A percentile compares a stretch with the other conserved stretches of the same genome.
phyloP scores from a whole-genome alignment of 2,797 vertebrate species.

The Neopelma chrysocephalum region DNA sequence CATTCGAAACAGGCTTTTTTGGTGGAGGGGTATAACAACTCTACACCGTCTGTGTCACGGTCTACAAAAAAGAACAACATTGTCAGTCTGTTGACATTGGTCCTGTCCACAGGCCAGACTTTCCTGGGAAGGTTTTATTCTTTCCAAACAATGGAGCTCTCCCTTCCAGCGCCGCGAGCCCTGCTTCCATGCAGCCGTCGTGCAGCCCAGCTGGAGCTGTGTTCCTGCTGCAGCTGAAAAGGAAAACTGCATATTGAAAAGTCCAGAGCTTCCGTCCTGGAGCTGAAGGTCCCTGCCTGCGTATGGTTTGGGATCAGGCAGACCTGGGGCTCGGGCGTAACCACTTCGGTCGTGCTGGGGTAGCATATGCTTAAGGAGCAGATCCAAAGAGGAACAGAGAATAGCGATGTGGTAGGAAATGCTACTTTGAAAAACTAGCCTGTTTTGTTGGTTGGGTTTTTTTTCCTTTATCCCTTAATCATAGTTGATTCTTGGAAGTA shows the following conservation, averaged over 20 bases:
- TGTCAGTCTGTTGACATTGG: constrained; percentile 62
- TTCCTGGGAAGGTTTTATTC: constrained; percentile 64
- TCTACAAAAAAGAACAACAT: constrained; percentile 49
- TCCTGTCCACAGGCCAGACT: constrained; percentile 51
- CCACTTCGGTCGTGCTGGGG: rapidly evolving
- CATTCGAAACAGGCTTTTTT: neutral
- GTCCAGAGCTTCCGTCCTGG: neutral
- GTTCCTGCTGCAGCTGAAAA: constrained; percentile 15
- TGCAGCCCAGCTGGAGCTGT: constrained; percentile 29
- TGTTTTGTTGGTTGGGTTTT: neutral
- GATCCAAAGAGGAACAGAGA: neutral
- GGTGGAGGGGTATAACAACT: neutral
- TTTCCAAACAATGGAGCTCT: constrained; percentile 56
- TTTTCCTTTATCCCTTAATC: neutral
- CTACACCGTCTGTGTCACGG: neutral
- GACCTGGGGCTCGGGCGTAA: neutral
- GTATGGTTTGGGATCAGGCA: neutral
- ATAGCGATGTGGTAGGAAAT: neutral
- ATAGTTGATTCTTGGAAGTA: neutral
- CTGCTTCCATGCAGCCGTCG: neutral
- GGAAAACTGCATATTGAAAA: neutral
- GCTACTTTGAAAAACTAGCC: neutral
- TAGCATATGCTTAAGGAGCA: neutral
- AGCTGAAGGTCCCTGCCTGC: neutral
- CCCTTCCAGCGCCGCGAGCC: constrained; percentile 7